phyloP scores from a whole-genome alignment of 2,888 invertebrate species.

The Pediacus dermestoides region DNA sequence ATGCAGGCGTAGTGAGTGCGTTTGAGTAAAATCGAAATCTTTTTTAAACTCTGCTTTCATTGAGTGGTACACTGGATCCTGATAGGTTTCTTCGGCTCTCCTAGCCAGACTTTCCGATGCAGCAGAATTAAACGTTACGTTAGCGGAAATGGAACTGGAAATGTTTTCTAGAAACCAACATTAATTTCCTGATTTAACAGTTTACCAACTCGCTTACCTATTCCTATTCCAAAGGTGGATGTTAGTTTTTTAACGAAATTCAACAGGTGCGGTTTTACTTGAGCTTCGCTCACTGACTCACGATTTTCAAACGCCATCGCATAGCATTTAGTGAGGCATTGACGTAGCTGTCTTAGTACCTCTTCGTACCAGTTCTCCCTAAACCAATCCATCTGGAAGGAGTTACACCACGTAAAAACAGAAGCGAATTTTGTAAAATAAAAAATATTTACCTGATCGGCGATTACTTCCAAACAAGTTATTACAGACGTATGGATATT shows the following conservation, averaged over 20 bases:
- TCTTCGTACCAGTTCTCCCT: slow-evolving; percentile 95
- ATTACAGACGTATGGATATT: slow-evolving; percentile 95
- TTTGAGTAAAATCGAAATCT: slow-evolving; percentile 92
- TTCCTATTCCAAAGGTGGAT: slow-evolving; percentile 91
- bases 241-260: slow-evolving; percentile 95
- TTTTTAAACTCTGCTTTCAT: slow-evolving; percentile 94
- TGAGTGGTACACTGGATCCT: slow-evolving; percentile 94
- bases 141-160: slow-evolving; percentile 69
- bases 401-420: no score
- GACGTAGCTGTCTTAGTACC: slow-evolving; percentile 87
- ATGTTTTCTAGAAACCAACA: slow-evolving; percentile 70
- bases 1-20: slow-evolving; percentile 87
- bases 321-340: slow-evolving; percentile 92
- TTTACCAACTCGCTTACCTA: no score
- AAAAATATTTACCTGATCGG: slow-evolving; percentile 71
- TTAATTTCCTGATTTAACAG: no score
- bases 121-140: slow-evolving; percentile 69
- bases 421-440: slow-evolving; percentile 8
- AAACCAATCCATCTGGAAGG: slow-evolving; percentile 89
- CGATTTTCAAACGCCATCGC: slow-evolving; percentile 94
- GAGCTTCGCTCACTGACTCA: slow-evolving; percentile 83
- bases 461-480: slow-evolving; percentile 90
- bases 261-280: slow-evolving; percentile 89
- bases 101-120: slow-evolving; percentile 89
- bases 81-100: slow-evolving; percentile 86